A percentile compares a stretch with the other conserved stretches of the same genome.
These are phyloP conservation scores for Gryon sp. DNA, from an alignment of 1,140 invertebrate genomes.

Conservation along the genomic window DNA sequence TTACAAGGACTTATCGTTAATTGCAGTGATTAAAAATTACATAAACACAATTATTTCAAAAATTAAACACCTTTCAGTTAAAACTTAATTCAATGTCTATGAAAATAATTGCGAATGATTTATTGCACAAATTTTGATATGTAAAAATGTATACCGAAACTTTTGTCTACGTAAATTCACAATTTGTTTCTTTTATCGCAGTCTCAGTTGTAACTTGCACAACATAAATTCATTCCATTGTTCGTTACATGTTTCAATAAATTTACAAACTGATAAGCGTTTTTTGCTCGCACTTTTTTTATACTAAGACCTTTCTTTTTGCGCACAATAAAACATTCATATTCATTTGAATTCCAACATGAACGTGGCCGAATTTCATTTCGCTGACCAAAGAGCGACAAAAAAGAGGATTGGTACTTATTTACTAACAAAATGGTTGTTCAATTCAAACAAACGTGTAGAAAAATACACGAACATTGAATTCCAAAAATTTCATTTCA, in stretches of 20 bases:
- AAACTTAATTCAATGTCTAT: too few relatives aligned
- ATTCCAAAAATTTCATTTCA: too few relatives aligned
- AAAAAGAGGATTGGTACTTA: slow-evolving; percentile 1
- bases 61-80: too few relatives aligned
- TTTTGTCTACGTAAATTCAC: slow-evolving; percentile 16
- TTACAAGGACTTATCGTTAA: too few relatives aligned
- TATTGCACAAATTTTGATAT: too few relatives aligned
- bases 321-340: not conserved
- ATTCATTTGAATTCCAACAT: slow-evolving; percentile 14
- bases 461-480: slow-evolving; percentile 13
- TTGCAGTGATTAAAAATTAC: too few relatives aligned
- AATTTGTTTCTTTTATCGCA: not conserved
- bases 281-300: too few relatives aligned
- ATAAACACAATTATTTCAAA: too few relatives aligned
- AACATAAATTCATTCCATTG: slow-evolving; percentile 7
- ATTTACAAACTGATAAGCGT: slow-evolving; percentile 12
- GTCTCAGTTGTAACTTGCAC: not conserved
- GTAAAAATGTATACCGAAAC: too few relatives aligned
- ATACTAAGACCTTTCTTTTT: slow-evolving; percentile 1
- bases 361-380: slow-evolving; percentile 18
- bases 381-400: slow-evolving; percentile 7
- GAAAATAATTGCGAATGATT: too few relatives aligned
- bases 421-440: slow-evolving; percentile 14
- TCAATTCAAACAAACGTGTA: not conserved
- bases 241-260: not conserved